Percentiles rank a stretch among this genome's conserved stretches.
phyloP scores from a whole-genome alignment of 2,888 invertebrate genomes.

The Melikaiella ostensackeni region DNA sequence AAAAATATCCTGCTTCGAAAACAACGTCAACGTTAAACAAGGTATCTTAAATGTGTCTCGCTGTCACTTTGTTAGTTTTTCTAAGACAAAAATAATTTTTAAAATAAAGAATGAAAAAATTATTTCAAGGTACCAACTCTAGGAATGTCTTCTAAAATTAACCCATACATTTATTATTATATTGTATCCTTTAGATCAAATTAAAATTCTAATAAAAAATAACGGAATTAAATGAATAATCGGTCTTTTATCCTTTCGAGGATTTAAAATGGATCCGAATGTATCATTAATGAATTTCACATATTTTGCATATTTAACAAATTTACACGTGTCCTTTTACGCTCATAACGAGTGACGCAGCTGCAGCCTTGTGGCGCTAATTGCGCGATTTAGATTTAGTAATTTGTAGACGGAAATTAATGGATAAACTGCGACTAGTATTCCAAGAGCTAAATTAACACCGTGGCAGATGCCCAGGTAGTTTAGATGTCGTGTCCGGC shows the following conservation, averaged over 20 bases:
- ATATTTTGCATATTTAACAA: slow-evolving; percentile 3
- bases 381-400: slow-evolving; percentile 73
- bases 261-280: not conserved
- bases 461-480: slow-evolving; percentile 56
- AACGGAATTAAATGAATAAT: not conserved
- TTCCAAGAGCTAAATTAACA: slow-evolving; percentile 66
- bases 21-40: not conserved
- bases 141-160: too few relatives aligned
- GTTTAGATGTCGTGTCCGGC: slow-evolving; percentile 60
- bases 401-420: slow-evolving; percentile 75
- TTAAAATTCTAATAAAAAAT: too few relatives aligned
- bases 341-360: slow-evolving; percentile 30
- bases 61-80: not conserved
- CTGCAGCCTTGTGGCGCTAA: slow-evolving; percentile 49
- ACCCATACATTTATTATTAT: too few relatives aligned
- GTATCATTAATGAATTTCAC: not conserved
- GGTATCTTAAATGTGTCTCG: not conserved
- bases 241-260: not conserved
- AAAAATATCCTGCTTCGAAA: slow-evolving; percentile 20
- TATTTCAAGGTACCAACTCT: not conserved
- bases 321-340: slow-evolving; percentile 10
- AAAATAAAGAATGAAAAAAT: not conserved
- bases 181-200: too few relatives aligned
- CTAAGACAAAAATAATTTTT: not conserved
- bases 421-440: slow-evolving; percentile 60